These are phyloP conservation scores for Clarias platycephalus DNA, from an alignment of 2,797 vertebrate species.

Conservation along the genomic window DNA sequence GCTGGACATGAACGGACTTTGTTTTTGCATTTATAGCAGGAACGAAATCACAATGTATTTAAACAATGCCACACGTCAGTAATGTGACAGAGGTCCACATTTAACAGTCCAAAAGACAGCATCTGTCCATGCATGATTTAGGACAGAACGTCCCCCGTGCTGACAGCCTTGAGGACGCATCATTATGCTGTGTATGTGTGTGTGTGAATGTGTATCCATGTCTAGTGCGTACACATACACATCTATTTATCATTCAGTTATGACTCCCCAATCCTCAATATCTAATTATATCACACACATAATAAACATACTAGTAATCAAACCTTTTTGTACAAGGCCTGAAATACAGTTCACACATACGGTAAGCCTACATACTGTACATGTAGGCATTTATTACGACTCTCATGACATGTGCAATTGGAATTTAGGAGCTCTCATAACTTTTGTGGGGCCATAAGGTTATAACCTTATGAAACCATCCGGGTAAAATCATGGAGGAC, in stretches of 20 bases:
- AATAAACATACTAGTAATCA: neutral
- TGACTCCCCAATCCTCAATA: neutral
- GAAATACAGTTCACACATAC: neutral
- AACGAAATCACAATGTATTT: constrained; percentile 27
- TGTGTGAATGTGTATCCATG: neutral
- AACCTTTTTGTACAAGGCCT: neutral
- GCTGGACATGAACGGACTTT: constrained; percentile 14
- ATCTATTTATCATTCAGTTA: neutral
- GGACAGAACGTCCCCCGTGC: constrained; percentile 27
- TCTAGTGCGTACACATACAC: constrained; percentile 3
- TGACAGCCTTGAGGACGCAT: constrained; percentile 38
- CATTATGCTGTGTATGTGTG: constrained; percentile 29
- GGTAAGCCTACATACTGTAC: too few relatives aligned
- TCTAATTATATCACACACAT: neutral
- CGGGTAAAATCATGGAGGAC: too few relatives aligned
- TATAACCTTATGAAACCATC: too few relatives aligned
- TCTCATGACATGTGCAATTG: too few relatives aligned
- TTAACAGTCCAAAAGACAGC: constrained; percentile 35
- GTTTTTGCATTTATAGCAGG: constrained; percentile 24
- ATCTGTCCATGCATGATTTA: constrained; percentile 44
- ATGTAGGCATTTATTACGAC: too few relatives aligned
- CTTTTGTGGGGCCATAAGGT: too few relatives aligned
- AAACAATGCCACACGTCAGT: constrained; percentile 36
- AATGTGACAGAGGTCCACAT: constrained; percentile 18
- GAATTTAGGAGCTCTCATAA: too few relatives aligned